These are phyloP conservation scores for Amorpha juglandis DNA, from an alignment of 2,888 invertebrate species.

Conservation along the genomic window DNA sequence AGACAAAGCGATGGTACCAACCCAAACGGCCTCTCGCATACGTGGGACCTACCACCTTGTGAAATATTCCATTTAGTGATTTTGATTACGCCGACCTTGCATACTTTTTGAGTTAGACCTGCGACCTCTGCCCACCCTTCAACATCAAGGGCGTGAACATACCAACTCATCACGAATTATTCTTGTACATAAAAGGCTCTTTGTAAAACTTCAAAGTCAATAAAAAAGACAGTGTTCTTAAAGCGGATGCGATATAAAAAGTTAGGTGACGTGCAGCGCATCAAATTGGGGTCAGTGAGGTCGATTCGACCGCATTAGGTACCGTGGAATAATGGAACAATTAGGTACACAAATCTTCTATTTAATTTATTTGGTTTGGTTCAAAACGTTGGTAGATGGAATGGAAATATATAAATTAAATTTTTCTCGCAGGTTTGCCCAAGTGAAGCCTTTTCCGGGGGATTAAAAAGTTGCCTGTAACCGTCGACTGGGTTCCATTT, in stretches of 20 bases:
- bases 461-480: too few relatives aligned
- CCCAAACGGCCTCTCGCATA: too few relatives aligned
- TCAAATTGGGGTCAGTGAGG: constrained; percentile 41
- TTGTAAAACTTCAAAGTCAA: constrained; percentile 11
- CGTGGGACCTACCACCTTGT: too few relatives aligned
- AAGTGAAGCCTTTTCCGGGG: too few relatives aligned
- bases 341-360: background rate
- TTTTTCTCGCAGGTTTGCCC: too few relatives aligned
- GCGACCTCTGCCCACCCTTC: constrained; percentile 8
- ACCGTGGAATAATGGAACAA: constrained; percentile 18
- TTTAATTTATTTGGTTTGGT: background rate
- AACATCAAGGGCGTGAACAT: background rate
- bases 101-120: too few relatives aligned
- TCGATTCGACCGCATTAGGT: background rate
- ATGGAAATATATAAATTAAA: background rate
- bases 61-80: too few relatives aligned
- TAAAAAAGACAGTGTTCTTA: constrained; percentile 16
- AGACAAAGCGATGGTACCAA: too few relatives aligned
- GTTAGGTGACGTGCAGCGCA: constrained; percentile 48
- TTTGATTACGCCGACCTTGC: too few relatives aligned
- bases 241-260: constrained; percentile 40
- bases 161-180: background rate
- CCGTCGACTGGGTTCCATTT: too few relatives aligned
- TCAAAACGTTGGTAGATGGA: too few relatives aligned
- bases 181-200: constrained; percentile 8